phyloP scores from a whole-genome alignment of 2,888 invertebrate species.

The Troides oblongomaculatus region DNA sequence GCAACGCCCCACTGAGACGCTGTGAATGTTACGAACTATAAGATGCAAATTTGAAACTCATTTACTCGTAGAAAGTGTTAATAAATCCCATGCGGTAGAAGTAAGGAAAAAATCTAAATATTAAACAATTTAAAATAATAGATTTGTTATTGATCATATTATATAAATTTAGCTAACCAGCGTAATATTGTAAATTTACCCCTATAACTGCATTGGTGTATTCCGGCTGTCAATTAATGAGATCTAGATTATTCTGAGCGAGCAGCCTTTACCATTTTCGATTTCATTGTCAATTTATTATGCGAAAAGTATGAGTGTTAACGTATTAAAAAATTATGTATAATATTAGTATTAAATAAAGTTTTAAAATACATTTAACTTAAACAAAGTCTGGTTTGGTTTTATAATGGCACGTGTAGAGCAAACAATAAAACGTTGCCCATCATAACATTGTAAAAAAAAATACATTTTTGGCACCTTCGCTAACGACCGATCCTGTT shows the following conservation, averaged over 20 bases:
- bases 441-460: conserved; percentile 34
- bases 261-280: too few relatives aligned
- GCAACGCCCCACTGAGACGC: conserved; percentile 57
- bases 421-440: conserved; percentile 30
- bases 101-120: neutral
- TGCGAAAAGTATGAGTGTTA: too few relatives aligned
- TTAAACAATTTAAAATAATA: too few relatives aligned
- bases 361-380: neutral
- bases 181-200: too few relatives aligned
- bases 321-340: too few relatives aligned
- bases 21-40: conserved; percentile 42
- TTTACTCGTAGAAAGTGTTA: neutral
- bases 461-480: conserved; percentile 61
- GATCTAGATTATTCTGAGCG: too few relatives aligned
- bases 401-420: conserved; percentile 27
- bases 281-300: too few relatives aligned
- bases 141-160: too few relatives aligned
- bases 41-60: conserved; percentile 36
- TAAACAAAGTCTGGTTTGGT: neutral
- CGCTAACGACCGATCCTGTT: conserved; percentile 65
- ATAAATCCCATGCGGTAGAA: neutral
- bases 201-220: too few relatives aligned
- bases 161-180: too few relatives aligned
- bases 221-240: too few relatives aligned
- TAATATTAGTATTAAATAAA: too few relatives aligned